Conservation (phyloP, 2,797 vertebrate genomes). For the Apogon hyalosoma region DNA sequence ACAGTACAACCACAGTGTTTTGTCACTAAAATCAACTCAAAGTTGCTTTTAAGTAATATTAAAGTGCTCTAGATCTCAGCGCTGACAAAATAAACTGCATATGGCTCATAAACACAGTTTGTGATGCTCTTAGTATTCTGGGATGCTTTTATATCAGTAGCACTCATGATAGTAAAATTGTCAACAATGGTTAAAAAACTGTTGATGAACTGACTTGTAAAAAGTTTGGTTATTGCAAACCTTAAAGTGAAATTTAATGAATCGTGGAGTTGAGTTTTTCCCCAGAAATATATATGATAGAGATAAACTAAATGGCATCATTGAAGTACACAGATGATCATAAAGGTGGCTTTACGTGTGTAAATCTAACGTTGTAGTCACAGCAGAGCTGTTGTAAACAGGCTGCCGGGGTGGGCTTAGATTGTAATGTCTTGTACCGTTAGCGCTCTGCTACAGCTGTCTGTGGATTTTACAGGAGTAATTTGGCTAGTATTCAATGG, state of each 20-base stretch:
- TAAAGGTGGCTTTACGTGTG: slow-evolving; percentile 40
- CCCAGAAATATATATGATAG: slow-evolving; percentile 37
- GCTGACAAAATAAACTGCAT: slow-evolving; percentile 39
- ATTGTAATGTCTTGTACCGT: neutral
- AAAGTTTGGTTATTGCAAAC: slow-evolving; percentile 54
- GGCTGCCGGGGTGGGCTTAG: slow-evolving; percentile 8
- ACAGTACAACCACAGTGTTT: slow-evolving; percentile 14
- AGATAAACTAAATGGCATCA: slow-evolving; percentile 46
- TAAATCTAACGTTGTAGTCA: slow-evolving; percentile 51
- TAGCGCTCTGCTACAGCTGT: slow-evolving; percentile 13
- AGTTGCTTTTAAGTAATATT: slow-evolving; percentile 43
- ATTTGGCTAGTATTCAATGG: neutral
- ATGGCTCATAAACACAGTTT: slow-evolving; percentile 50
- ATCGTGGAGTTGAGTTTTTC: slow-evolving; percentile 18
- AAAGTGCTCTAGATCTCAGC: slow-evolving; percentile 29
- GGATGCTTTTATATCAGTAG: slow-evolving; percentile 43
- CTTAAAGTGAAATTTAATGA: slow-evolving; percentile 56
- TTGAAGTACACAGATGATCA: slow-evolving; percentile 54
- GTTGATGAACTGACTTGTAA: slow-evolving; percentile 52
- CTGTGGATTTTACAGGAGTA: neutral
- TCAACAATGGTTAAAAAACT: slow-evolving; percentile 49
- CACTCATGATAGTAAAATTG: slow-evolving; percentile 51
- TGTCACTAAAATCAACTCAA: slow-evolving; percentile 38
- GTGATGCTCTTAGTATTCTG: slow-evolving; percentile 37
- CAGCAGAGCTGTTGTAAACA: slow-evolving; percentile 42